These are phyloP conservation scores for Mareca strepera DNA, from an alignment of 2,797 vertebrate genomes.

Conservation along the genomic window DNA sequence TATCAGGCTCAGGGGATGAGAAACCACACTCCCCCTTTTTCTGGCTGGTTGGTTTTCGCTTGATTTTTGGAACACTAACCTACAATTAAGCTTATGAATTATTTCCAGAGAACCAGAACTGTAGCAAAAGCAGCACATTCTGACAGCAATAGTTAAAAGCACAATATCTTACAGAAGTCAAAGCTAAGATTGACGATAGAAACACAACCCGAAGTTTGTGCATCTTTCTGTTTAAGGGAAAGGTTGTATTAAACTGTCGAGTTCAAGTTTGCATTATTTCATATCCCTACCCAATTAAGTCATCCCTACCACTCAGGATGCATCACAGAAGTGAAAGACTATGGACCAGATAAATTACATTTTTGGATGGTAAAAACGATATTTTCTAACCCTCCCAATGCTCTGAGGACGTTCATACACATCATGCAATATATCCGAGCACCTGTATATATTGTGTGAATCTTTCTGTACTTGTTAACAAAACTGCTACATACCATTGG, in stretches of 20 bases:
- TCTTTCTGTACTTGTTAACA: constrained; percentile 79
- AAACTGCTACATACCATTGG: constrained; percentile 95
- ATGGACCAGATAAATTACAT: background rate
- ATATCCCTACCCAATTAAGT: background rate
- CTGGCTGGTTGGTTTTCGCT: constrained; percentile 87
- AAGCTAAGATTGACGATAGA: background rate
- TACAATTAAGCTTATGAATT: constrained; percentile 48
- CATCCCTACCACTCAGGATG: rapidly evolving
- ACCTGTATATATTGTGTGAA: constrained; percentile 61
- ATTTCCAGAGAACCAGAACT: constrained; percentile 9
- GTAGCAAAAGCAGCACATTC: background rate
- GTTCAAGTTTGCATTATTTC: background rate
- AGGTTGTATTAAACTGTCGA: background rate
- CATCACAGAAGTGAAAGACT: background rate
- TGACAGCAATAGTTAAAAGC: background rate
- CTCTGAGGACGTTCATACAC: constrained; percentile 64
- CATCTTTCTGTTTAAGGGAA: background rate
- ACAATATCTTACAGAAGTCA: background rate
- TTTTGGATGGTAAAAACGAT: background rate
- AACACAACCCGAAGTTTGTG: background rate
- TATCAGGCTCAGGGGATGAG: constrained; percentile 94
- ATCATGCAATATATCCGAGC: constrained; percentile 74
- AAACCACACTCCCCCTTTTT: constrained; percentile 92
- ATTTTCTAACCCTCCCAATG: background rate
- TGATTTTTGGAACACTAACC: constrained; percentile 94